Evolutionary conservation across 35 echinoderm and acorn worm species (phyloP).

Genomic region (Holothuria glaberrima): DNA sequence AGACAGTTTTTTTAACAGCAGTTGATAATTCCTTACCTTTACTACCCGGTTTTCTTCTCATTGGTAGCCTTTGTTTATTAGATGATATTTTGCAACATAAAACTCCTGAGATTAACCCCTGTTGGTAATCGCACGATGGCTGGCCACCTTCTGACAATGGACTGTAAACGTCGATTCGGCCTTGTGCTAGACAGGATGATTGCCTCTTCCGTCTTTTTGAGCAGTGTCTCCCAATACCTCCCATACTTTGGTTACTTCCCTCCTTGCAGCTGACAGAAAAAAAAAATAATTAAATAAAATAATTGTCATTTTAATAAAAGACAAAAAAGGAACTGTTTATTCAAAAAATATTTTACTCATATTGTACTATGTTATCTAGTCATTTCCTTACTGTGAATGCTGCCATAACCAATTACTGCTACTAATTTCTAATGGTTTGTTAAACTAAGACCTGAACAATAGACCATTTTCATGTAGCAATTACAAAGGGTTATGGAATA

Average conservation of each 20-base stretch:
- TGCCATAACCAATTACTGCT: too few relatives aligned
- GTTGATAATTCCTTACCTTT: not conserved
- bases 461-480: too few relatives aligned
- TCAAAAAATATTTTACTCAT: too few relatives aligned
- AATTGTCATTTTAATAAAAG: not conserved
- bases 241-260: constrained; percentile 58
- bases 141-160: constrained; percentile 48
- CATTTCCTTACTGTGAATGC: too few relatives aligned
- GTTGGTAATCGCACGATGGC: constrained; percentile 71
- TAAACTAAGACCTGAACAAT: too few relatives aligned
- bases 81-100: constrained; percentile 72
- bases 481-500: too few relatives aligned
- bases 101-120: constrained; percentile 75
- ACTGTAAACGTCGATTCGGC: constrained; percentile 75
- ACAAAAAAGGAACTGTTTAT: too few relatives aligned
- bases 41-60: constrained; percentile 18
- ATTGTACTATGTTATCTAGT: too few relatives aligned
- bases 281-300: too few relatives aligned
- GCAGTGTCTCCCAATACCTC: constrained; percentile 72
- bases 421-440: too few relatives aligned
- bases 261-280: constrained; percentile 65
- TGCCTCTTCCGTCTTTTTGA: constrained; percentile 64
- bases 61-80: not conserved
- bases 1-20: not conserved
- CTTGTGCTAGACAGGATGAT: constrained; percentile 70